Percentiles rank a stretch among this genome's conserved stretches.
These are phyloP conservation scores for Chloroceryle inda DNA, from an alignment of 2,797 vertebrate genomes.

Conservation along the genomic window DNA sequence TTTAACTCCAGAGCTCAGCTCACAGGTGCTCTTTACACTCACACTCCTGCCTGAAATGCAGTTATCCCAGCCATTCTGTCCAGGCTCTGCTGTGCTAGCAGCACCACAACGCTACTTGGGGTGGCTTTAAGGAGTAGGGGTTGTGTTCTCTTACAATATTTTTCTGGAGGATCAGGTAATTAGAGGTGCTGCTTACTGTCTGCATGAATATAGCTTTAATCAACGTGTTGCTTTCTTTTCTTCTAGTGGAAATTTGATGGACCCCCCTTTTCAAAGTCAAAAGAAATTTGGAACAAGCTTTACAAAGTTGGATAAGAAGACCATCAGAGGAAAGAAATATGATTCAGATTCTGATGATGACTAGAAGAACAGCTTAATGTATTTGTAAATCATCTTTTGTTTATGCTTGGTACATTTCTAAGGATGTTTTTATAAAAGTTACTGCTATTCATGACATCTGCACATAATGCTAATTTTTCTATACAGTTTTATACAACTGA, in stretches of 20 bases:
- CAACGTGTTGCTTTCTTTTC: neutral
- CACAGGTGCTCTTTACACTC: neutral
- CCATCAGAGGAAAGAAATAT: conserved; percentile 91
- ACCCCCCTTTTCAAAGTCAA: conserved; percentile 88
- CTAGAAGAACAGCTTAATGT: conserved; percentile 74
- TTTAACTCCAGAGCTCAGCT: neutral
- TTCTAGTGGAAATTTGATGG: conserved; percentile 92
- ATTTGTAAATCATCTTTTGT: conserved; percentile 76
- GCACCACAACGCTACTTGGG: neutral
- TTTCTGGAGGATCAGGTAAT: neutral
- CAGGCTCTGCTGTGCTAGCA: neutral
- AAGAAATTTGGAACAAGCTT: conserved; percentile 88
- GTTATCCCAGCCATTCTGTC: neutral
- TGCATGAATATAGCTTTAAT: neutral
- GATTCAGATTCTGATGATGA: conserved; percentile 96
- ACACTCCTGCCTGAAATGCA: neutral
- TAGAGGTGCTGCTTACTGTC: neutral
- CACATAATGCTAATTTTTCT: conserved; percentile 73
- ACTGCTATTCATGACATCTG: conserved; percentile 71
- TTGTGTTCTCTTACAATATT: neutral
- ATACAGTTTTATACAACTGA: conserved; percentile 74
- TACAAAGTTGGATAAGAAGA: conserved; percentile 96
- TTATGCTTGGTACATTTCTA: conserved; percentile 78
- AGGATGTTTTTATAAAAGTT: conserved; percentile 76
- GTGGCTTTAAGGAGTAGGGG: neutral